These are phyloP conservation scores for Propithecus perrieri DNA, from an alignment of 2,797 vertebrate genomes.

Conservation along the genomic window DNA sequence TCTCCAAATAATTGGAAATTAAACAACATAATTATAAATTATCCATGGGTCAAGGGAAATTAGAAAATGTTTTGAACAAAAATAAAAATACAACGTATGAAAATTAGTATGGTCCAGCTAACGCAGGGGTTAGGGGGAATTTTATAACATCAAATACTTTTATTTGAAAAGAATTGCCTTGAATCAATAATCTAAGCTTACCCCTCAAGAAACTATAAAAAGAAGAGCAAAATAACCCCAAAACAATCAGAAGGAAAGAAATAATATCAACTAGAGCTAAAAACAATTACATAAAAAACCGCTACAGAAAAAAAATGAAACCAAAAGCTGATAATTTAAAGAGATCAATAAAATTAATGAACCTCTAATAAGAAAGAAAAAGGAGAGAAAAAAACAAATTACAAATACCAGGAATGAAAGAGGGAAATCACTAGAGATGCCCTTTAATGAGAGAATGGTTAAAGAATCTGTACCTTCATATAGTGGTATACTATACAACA, in stretches of 20 bases:
- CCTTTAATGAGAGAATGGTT: neutral
- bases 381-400: neutral
- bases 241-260: neutral
- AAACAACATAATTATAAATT: neutral
- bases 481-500: neutral
- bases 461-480: neutral
- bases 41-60: neutral
- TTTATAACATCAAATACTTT: neutral
- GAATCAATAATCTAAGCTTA: neutral
- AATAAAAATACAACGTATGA: neutral
- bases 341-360: neutral
- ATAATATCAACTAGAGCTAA: neutral
- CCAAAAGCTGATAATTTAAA: neutral
- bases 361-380: neutral
- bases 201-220: neutral
- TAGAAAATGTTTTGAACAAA: neutral
- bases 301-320: conserved; percentile 13
- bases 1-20: neutral
- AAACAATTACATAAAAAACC: neutral
- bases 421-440: neutral
- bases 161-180: neutral
- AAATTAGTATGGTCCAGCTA: neutral
- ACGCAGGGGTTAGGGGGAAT: neutral
- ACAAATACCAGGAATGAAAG: neutral
- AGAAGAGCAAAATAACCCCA: neutral